phyloP scores from a whole-genome alignment of 2,888 invertebrate genomes.

The Trypoxylon attenuatum region DNA sequence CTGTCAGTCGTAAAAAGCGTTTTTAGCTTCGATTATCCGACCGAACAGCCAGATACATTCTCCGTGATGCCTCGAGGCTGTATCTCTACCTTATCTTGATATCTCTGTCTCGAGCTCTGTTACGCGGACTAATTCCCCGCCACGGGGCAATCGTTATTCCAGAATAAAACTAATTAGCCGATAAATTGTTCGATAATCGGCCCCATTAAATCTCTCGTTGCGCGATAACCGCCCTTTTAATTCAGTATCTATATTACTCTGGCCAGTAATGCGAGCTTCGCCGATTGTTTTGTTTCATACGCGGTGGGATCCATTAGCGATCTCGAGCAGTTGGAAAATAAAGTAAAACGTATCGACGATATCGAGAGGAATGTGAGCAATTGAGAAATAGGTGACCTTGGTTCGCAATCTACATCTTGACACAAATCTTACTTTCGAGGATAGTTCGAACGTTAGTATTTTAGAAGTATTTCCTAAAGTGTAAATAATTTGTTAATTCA shows the following conservation, averaged over 20 bases:
- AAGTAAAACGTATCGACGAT: no score
- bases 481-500: no score
- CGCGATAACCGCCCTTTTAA: neutral
- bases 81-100: constrained; percentile 7
- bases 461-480: no score
- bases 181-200: neutral
- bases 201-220: neutral
- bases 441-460: no score
- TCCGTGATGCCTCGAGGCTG: neutral
- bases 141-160: neutral
- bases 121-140: neutral
- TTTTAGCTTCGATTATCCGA: constrained; percentile 31
- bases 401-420: no score
- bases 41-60: neutral
- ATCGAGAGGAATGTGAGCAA: no score
- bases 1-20: constrained; percentile 36
- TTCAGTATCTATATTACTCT: neutral
- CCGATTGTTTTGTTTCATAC: no score
- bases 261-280: no score
- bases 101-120: neutral
- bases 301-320: no score
- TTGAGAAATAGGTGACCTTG: no score
- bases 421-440: no score
- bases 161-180: neutral
- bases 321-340: no score